A percentile compares a stretch with the other conserved stretches of the same genome.
Conservation (phyloP, 2,797 vertebrate species). For the Ceryle rudis region DNA sequence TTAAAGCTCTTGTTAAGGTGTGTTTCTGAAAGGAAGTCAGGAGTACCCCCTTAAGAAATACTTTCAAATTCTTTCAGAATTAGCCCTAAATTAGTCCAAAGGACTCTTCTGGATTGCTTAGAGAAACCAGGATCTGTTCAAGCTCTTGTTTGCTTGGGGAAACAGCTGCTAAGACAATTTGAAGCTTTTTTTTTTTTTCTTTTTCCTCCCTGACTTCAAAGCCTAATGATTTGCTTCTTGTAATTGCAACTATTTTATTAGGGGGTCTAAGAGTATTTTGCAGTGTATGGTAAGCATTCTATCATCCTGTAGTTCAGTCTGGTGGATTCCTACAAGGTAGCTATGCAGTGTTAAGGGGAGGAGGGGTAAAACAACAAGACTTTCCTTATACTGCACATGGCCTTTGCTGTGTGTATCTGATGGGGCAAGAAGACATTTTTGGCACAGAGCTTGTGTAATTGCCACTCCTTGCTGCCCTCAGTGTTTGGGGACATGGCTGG, state of each 20-base stretch:
- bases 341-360: too few species aligned
- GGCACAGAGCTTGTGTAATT: neutral
- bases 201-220: neutral
- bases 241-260: neutral
- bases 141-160: constrained; percentile 18
- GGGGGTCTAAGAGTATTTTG: neutral
- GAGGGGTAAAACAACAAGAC: too few species aligned
- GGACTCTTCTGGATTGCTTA: neutral
- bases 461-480: neutral
- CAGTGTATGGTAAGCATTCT: neutral
- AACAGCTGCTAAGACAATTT: constrained; percentile 28
- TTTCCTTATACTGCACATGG: rapidly evolving
- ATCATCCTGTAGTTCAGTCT: neutral
- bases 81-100: neutral
- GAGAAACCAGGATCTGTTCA: neutral
- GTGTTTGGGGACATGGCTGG: neutral
- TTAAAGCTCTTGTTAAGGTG: neutral
- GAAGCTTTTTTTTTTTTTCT: neutral
- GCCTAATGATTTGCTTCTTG: neutral
- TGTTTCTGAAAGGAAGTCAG: neutral
- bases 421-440: neutral
- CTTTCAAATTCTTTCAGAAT: neutral
- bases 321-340: neutral
- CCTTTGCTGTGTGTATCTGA: neutral
- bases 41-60: neutral